These are phyloP conservation scores for Dasypus novemcinctus DNA, from an alignment of 2,113 vertebrate genomes.

Conservation along the genomic window DNA sequence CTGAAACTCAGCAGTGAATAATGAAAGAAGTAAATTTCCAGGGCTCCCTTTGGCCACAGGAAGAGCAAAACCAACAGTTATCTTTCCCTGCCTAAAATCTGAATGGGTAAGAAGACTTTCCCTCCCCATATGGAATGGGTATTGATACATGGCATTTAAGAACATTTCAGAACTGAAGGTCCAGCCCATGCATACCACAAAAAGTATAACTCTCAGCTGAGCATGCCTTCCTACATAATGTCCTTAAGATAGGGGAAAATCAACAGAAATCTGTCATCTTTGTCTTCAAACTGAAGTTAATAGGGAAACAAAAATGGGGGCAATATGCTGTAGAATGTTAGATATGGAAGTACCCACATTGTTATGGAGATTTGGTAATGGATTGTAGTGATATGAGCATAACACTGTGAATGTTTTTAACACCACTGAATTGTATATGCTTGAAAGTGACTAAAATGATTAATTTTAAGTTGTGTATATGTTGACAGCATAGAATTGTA, in stretches of 20 bases:
- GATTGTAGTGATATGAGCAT: no score
- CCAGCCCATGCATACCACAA: not conserved
- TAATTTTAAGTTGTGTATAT: no score
- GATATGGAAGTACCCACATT: no score
- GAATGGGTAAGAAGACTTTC: not conserved
- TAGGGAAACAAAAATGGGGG: not conserved
- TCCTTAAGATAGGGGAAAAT: not conserved
- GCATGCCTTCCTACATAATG: not conserved
- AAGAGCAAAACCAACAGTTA: not conserved
- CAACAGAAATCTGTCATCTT: not conserved
- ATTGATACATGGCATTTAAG: not conserved
- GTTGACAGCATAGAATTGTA: no score
- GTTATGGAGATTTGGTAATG: no score
- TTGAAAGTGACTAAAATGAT: no score
- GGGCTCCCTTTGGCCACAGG: not conserved
- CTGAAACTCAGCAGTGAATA: not conserved
- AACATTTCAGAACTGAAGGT: not conserved
- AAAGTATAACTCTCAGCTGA: not conserved
- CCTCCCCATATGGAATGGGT: not conserved
- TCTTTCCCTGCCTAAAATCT: not conserved
- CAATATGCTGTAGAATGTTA: not conserved
- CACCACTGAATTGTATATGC: no score
- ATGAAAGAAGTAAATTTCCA: not conserved
- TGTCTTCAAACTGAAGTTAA: not conserved
- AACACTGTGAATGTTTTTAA: no score